A percentile compares a stretch with the other conserved stretches of the same genome.
These are phyloP conservation scores for Sceloporus tristichus DNA, from an alignment of 2,113 vertebrate genomes.

Conservation along the genomic window DNA sequence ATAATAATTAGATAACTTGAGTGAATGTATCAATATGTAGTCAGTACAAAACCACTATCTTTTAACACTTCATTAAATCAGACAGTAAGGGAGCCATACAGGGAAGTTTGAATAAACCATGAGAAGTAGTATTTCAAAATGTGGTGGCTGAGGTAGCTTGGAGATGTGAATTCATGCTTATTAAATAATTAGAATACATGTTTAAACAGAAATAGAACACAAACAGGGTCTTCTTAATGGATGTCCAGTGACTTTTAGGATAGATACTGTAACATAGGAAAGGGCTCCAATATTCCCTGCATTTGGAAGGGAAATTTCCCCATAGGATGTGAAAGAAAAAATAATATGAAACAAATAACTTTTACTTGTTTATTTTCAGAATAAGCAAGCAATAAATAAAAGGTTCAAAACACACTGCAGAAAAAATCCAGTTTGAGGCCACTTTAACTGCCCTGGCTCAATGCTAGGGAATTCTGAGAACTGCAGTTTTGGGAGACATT, in stretches of 20 bases:
- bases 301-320: not conserved
- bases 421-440: too few species aligned
- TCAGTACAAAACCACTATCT: not conserved
- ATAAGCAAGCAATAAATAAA: not conserved
- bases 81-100: not conserved
- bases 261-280: not conserved
- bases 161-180: not conserved
- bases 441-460: too few species aligned
- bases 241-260: not conserved
- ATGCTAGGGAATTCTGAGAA: too few species aligned
- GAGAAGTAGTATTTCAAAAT: not conserved
- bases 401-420: too few species aligned
- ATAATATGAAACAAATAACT: not conserved
- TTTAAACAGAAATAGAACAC: not conserved
- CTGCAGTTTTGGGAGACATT: too few species aligned
- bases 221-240: not conserved
- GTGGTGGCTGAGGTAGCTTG: not conserved
- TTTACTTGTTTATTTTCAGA: too few species aligned
- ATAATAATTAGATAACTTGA: not conserved
- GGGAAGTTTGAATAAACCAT: not conserved
- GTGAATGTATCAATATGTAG: not conserved
- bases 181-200: not conserved
- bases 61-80: not conserved
- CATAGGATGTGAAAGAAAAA: not conserved
- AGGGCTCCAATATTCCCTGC: not conserved